Percentiles rank a stretch among this genome's conserved stretches.
Evolutionary conservation across 2,888 invertebrate genomes (phyloP).

Genomic region (Stenodera caucasica): DNA sequence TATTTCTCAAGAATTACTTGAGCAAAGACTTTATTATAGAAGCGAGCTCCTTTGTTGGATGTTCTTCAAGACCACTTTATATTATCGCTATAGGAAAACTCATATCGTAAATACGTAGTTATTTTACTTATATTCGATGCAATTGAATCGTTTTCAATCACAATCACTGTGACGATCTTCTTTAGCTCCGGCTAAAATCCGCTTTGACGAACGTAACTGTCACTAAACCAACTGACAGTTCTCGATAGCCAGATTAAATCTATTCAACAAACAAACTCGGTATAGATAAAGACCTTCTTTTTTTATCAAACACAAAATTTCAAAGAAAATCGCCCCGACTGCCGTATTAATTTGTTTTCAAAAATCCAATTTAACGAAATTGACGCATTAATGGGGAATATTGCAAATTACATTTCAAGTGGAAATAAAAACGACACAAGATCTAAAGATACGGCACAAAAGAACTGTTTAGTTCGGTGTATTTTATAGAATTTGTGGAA

Average conservation of each 20-base stretch:
- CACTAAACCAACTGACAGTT: neutral
- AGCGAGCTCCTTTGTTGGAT: too few relatives aligned
- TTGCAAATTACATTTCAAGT: neutral
- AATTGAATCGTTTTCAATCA: neutral
- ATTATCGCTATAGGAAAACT: too few relatives aligned
- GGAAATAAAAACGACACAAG: neutral
- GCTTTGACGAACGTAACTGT: neutral
- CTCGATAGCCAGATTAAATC: constrained; percentile 1
- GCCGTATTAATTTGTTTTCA: neutral
- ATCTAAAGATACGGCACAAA: too few relatives aligned
- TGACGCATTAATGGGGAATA: neutral
- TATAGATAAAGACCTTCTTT: neutral
- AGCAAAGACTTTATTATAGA: constrained; percentile 29
- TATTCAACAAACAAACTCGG: too few relatives aligned
- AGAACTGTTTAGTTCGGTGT: neutral
- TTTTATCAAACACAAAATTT: neutral
- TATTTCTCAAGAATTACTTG: constrained; percentile 27
- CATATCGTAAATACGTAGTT: neutral
- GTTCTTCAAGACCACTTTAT: too few relatives aligned
- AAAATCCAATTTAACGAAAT: neutral
- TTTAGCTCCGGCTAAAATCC: neutral
- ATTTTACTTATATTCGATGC: neutral
- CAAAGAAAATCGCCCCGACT: neutral
- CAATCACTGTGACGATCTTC: neutral
- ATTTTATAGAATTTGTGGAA: too few relatives aligned